A percentile compares a stretch with the other conserved stretches of the same genome.
These are phyloP conservation scores for Criorhina ranunculi DNA, from an alignment of 2,888 invertebrate genomes.

Conservation along the genomic window DNA sequence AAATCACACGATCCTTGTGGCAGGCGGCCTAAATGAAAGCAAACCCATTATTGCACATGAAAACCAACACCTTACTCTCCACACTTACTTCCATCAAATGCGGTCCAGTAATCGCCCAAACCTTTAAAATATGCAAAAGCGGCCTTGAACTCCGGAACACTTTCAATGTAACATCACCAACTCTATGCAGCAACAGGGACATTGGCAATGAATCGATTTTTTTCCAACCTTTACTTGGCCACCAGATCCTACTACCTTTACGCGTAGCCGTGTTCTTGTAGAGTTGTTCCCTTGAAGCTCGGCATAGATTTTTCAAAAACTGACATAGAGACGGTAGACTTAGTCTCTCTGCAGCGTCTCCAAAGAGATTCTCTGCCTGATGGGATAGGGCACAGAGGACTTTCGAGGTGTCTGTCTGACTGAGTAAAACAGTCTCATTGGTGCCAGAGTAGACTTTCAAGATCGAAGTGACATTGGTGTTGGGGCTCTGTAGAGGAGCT, in stretches of 20 bases:
- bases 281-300: slow-evolving; percentile 92
- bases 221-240: slow-evolving; percentile 84
- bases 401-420: slow-evolving; percentile 92
- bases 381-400: slow-evolving; percentile 95
- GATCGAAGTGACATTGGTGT: slow-evolving; percentile 84
- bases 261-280: slow-evolving; percentile 85
- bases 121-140: slow-evolving; percentile 94
- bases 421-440: slow-evolving; percentile 86
- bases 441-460: slow-evolving; percentile 84
- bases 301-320: slow-evolving; percentile 92
- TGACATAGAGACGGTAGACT: slow-evolving; percentile 93
- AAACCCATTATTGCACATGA: background rate
- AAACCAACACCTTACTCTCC: background rate
- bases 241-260: slow-evolving; percentile 84
- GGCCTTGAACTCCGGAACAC: slow-evolving; percentile 95
- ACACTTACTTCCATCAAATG: slow-evolving; percentile 94
- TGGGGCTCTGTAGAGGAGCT: slow-evolving; percentile 88
- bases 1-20: slow-evolving; percentile 94
- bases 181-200: slow-evolving; percentile 90
- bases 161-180: slow-evolving; percentile 94
- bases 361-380: slow-evolving; percentile 95
- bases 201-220: slow-evolving; percentile 85
- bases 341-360: slow-evolving; percentile 93
- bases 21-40: slow-evolving; percentile 90
- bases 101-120: slow-evolving; percentile 96